These are phyloP conservation scores for Drosophila nikananu DNA, from an alignment of 1,140 invertebrate genomes.

Conservation along the genomic window DNA sequence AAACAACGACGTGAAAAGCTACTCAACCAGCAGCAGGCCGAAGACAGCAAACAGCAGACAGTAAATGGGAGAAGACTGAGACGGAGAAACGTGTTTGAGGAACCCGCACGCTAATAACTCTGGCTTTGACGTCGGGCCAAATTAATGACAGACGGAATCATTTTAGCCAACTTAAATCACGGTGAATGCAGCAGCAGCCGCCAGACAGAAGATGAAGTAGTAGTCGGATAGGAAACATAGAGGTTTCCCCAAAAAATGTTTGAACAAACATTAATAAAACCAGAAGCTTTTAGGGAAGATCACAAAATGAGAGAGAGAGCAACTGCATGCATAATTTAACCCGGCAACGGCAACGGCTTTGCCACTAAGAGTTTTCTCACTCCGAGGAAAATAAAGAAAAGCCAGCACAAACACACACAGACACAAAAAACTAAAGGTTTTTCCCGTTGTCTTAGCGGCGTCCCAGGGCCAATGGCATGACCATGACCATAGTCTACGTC, in stretches of 20 bases:
- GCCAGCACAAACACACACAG: background rate
- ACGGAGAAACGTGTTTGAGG: constrained; percentile 70
- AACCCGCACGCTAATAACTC: constrained; percentile 79
- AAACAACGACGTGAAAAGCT: constrained; percentile 47
- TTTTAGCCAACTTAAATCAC: constrained; percentile 79
- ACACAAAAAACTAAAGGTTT: constrained; percentile 1
- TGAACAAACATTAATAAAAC: constrained; percentile 81
- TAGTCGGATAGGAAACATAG: constrained; percentile 16
- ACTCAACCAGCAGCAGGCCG: constrained; percentile 38
- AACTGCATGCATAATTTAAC: constrained; percentile 76
- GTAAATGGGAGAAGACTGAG: constrained; percentile 9
- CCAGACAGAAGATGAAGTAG: constrained; percentile 38
- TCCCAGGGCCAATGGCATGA: constrained; percentile 57
- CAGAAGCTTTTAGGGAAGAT: constrained; percentile 65
- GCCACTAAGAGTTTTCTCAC: constrained; percentile 73
- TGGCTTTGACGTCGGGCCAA: constrained; percentile 69
- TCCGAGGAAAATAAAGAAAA: constrained; percentile 23
- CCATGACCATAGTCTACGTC: constrained; percentile 53
- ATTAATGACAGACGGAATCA: constrained; percentile 80
- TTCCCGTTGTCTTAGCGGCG: constrained; percentile 36
- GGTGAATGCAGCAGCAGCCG: constrained; percentile 20
- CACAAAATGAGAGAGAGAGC: constrained; percentile 21
- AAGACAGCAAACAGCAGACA: background rate
- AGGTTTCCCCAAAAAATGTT: constrained; percentile 65
- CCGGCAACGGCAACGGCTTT: constrained; percentile 60